Evolutionary conservation across 2,888 invertebrate genomes (phyloP).

Genomic region (Shargacucullia verbasci): DNA sequence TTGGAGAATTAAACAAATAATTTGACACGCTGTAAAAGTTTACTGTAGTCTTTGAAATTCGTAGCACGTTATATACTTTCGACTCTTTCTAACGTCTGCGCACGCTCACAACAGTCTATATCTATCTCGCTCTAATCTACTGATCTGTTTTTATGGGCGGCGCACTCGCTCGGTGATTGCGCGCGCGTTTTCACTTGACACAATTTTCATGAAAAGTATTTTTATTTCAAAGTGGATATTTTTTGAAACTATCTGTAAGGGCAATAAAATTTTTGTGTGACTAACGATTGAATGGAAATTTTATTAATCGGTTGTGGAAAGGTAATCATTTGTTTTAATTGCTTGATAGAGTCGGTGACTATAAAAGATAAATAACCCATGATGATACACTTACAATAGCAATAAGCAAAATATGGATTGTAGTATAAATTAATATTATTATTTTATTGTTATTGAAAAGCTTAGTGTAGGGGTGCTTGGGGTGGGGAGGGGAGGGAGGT

Average conservation of each 20-base stretch:
- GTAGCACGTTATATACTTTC: constrained; percentile 41
- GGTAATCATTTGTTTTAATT: constrained; percentile 27
- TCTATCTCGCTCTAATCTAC: constrained; percentile 75
- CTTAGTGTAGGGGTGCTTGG: constrained; percentile 65
- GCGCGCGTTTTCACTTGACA: constrained; percentile 69
- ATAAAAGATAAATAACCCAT: constrained; percentile 28
- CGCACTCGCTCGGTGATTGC: constrained; percentile 65
- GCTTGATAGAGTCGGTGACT: constrained; percentile 21
- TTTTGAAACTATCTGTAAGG: constrained; percentile 5
- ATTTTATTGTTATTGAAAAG: constrained; percentile 80
- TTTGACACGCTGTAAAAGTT: constrained; percentile 27
- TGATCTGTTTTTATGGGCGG: constrained; percentile 80
- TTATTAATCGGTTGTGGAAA: constrained; percentile 26
- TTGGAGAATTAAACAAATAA: constrained; percentile 11
- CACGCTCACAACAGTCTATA: constrained; percentile 42
- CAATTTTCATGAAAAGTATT: constrained; percentile 48
- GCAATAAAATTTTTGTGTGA: constrained; percentile 5
- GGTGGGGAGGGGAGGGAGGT: constrained; percentile 66
- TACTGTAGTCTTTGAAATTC: constrained; percentile 36
- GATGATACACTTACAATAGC: constrained; percentile 31
- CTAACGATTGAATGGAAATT: constrained; percentile 2
- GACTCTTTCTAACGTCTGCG: constrained; percentile 64
- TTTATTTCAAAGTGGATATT: constrained; percentile 10
- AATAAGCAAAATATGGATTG: constrained; percentile 63
- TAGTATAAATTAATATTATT: constrained; percentile 64